These are phyloP conservation scores for Oligia strigilis DNA, from an alignment of 2,888 invertebrate genomes.

Conservation along the genomic window DNA sequence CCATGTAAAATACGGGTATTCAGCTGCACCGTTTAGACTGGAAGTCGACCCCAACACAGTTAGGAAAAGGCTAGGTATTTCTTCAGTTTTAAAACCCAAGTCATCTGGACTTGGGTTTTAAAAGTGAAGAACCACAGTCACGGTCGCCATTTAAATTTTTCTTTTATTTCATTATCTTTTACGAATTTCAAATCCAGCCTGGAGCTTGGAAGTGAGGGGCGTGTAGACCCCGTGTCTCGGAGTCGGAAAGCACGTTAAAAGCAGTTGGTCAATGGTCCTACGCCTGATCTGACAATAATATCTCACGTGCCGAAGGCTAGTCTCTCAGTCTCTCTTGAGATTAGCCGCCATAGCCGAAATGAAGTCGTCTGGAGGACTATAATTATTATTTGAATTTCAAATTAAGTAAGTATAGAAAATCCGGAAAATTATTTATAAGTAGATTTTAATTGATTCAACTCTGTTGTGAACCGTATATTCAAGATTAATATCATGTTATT, in stretches of 20 bases:
- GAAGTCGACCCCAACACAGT: too few relatives aligned
- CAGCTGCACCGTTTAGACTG: too few relatives aligned
- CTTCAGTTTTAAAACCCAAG: too few relatives aligned
- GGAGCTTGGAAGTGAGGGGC: background rate
- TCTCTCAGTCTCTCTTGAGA: background rate
- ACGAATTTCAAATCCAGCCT: background rate
- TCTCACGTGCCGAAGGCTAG: background rate
- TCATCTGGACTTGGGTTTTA: background rate
- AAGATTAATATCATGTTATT: background rate
- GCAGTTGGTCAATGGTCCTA: background rate
- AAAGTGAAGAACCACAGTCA: constrained; percentile 14
- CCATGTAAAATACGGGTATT: too few relatives aligned
- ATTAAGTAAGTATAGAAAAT: background rate
- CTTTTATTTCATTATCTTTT: constrained; percentile 21
- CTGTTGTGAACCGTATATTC: background rate
- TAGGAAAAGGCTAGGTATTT: too few relatives aligned
- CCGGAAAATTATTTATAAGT: constrained; percentile 1
- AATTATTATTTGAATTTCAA: background rate
- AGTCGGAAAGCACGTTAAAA: background rate
- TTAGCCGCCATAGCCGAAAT: background rate
- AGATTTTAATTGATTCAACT: constrained; percentile 10
- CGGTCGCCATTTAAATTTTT: background rate
- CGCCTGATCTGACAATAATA: too few relatives aligned
- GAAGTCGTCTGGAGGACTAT: background rate
- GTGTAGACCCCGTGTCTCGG: background rate